phyloP scores from a whole-genome alignment of 2,797 vertebrate genomes.

The Catostomus latipinnis region DNA sequence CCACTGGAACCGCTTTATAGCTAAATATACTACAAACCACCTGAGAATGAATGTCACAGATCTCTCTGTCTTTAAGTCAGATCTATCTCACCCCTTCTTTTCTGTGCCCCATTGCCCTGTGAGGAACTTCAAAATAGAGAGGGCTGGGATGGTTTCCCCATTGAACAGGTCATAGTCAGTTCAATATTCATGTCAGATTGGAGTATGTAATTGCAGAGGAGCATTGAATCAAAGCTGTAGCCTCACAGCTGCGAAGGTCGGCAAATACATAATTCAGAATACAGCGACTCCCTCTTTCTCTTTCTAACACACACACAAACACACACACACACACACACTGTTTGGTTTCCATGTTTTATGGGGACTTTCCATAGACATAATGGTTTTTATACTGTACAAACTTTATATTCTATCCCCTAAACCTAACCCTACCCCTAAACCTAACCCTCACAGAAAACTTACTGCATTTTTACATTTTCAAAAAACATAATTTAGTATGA shows the following conservation, averaged over 20 bases:
- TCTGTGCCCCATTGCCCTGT: conserved; percentile 28
- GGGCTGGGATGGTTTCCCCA: conserved; percentile 58
- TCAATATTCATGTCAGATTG: conserved; percentile 58
- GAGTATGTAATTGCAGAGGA: conserved; percentile 72
- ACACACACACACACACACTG: conserved; percentile 3
- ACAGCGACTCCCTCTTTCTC: conserved; percentile 56
- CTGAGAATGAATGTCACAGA: conserved; percentile 35
- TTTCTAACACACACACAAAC: conserved; percentile 22
- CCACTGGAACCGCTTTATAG: not conserved
- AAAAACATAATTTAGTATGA: no score
- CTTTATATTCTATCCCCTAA: no score
- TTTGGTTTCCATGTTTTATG: no score
- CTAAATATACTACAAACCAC: conserved; percentile 33
- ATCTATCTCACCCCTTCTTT: conserved; percentile 16
- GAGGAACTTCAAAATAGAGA: conserved; percentile 54
- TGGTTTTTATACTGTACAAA: no score
- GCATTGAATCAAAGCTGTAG: conserved; percentile 65
- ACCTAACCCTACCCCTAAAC: no score
- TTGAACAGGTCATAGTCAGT: conserved; percentile 67
- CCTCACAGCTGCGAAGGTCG: conserved; percentile 62
- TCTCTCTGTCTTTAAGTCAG: not conserved
- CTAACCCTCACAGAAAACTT: no score
- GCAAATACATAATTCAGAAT: conserved; percentile 78
- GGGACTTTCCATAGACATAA: no score
- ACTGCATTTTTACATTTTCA: no score